phyloP scores from a whole-genome alignment of 2,888 invertebrate genomes.

The Gasteruption jaculator region DNA sequence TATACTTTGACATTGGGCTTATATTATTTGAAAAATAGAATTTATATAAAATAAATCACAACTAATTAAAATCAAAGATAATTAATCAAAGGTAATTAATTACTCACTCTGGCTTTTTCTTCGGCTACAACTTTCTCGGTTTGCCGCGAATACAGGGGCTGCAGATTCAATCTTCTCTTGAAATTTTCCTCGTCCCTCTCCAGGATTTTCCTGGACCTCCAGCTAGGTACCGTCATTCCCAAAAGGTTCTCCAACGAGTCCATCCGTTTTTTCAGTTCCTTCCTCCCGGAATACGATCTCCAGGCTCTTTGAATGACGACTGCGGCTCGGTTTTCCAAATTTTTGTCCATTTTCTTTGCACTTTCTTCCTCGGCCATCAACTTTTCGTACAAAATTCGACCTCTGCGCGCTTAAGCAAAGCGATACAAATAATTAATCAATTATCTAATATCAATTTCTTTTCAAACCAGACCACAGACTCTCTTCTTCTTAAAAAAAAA shows the following conservation, averaged over 20 bases:
- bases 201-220: slow-evolving; percentile 52
- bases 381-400: too few species aligned
- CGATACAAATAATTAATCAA: too few species aligned
- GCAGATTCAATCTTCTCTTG: slow-evolving; percentile 36
- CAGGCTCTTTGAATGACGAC: slow-evolving; percentile 50
- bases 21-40: background rate
- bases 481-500: too few species aligned
- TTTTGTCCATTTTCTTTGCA: slow-evolving; percentile 18
- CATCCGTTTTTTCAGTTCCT: slow-evolving; percentile 50
- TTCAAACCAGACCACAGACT: too few species aligned
- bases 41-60: background rate
- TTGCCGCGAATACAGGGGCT: slow-evolving; percentile 52
- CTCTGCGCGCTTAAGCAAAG: too few species aligned
- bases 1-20: too few species aligned
- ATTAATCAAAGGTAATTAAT: too few species aligned
- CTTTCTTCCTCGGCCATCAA: slow-evolving; percentile 21
- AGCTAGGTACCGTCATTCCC: slow-evolving; percentile 58
- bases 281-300: slow-evolving; percentile 52
- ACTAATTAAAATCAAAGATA: slow-evolving; percentile 6
- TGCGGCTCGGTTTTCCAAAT: slow-evolving; percentile 34
- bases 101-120: slow-evolving; percentile 30
- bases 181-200: slow-evolving; percentile 49
- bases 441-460: too few species aligned
- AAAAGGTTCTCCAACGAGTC: slow-evolving; percentile 53
- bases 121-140: slow-evolving; percentile 39